A percentile compares a stretch with the other conserved stretches of the same genome.
These are phyloP conservation scores for Propithecus deckenii DNA, from an alignment of 2,797 vertebrate genomes.

Conservation along the genomic window DNA sequence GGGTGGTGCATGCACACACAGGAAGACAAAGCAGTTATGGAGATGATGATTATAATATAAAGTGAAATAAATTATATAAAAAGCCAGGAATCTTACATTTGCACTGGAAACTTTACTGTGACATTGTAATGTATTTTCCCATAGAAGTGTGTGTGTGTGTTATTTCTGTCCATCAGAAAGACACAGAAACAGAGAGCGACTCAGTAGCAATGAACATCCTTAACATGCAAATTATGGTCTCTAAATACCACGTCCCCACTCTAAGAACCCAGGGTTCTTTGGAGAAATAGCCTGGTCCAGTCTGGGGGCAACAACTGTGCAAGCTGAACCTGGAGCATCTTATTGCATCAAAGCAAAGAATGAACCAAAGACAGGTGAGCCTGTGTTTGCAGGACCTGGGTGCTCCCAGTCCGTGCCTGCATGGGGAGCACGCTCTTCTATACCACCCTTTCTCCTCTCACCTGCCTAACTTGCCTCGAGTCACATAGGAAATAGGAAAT, in stretches of 20 bases:
- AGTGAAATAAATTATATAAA: neutral
- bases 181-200: too few species aligned
- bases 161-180: neutral
- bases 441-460: neutral
- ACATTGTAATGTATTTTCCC: neutral
- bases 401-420: fast-evolving
- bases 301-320: neutral
- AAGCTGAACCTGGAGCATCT: neutral
- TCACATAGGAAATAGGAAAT: neutral
- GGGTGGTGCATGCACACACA: fast-evolving
- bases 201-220: neutral
- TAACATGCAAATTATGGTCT: neutral
- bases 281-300: fast-evolving
- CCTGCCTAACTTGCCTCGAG: neutral
- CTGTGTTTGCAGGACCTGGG: fast-evolving
- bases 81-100: neutral
- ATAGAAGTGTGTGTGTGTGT: neutral
- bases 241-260: neutral
- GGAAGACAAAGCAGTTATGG: neutral
- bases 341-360: fast-evolving
- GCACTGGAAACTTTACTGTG: neutral
- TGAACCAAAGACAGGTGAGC: fast-evolving
- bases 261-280: neutral
- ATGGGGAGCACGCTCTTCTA: fast-evolving
- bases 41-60: neutral